Base-by-base conservation (phyloP, 2,888 invertebrate genomes). In the Ophion slaviceki region DNA sequence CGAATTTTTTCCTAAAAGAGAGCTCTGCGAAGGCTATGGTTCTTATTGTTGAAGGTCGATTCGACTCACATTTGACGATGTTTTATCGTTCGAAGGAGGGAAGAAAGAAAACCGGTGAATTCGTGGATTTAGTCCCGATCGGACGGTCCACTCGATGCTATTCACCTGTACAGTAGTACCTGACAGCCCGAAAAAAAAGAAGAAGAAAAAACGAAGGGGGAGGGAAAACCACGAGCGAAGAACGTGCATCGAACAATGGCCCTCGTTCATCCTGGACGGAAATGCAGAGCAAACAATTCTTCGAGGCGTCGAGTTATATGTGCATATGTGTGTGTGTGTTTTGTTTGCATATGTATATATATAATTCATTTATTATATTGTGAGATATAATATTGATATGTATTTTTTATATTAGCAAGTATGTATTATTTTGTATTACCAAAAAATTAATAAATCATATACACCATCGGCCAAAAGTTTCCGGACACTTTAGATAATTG, bases 261-360 rank as follows among this genome's bases (percentile, higher is more conserved):
- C 74, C 81, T 85, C 81, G 78, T 85, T 85, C 84, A 84, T 85
- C 78, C 74, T 76, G 64, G 80, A 68, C 24, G 74, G 74, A 77
- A 24, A 72, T 28, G 2, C 11, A 59, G 32, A 66, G 80, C 72
- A 24, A 67, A 84, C 61, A 57, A 68, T 76, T 70, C 47, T 80
- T 45, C 8, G 32, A 64, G 53, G 28, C 36, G 28, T 36, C n/a
- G 57, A 10, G 53, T 20, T 47, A 71, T 62, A 53, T n/a, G 61
- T 47, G 24, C 10, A 40, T 24, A 62, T 45, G 40, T 28, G 59
- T 11, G 59, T 32, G 57, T 47, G 59, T 45, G n/a, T 20, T 59
- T 20, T 59, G 67, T 57, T 20, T 68, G 67, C 11, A 24, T 24
- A 77, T 2, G 36, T 28, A 20, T 24, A 62, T 3, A 28, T 62